Conservation (phyloP, 2,888 invertebrate genomes). For the Caenorhabditis zanzibari region DNA sequence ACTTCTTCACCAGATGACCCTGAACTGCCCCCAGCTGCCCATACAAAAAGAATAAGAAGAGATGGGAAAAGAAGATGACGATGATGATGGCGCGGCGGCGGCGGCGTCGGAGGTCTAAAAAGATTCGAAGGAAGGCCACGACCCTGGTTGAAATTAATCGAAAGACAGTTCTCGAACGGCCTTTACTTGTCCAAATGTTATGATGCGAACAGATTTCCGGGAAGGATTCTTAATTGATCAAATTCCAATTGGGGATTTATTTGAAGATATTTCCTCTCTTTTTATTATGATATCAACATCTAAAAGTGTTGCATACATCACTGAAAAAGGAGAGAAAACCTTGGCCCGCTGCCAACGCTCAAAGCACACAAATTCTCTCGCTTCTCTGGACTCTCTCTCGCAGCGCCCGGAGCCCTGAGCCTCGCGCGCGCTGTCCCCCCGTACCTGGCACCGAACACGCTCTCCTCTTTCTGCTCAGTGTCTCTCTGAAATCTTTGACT, state of each 20-base stretch:
- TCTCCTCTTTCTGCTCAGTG: conserved; percentile 20
- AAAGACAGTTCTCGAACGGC: conserved; percentile 29
- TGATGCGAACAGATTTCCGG: conserved; percentile 2
- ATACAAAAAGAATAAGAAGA: not conserved
- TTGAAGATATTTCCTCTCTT: too few species aligned
- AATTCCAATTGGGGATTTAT: not conserved
- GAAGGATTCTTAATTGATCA: not conserved
- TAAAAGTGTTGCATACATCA: not conserved
- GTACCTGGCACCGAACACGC: conserved; percentile 54
- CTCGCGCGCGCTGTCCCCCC: conserved; percentile 20
- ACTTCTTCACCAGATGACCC: conserved; percentile 52
- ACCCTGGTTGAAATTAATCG: conserved; percentile 9
- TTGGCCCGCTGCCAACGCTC: conserved; percentile 24
- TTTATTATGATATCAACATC: not conserved
- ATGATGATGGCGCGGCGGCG: conserved; percentile 16
- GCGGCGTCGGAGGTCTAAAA: conserved; percentile 35
- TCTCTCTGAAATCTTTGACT: conserved; percentile 4
- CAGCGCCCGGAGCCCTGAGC: conserved; percentile 43
- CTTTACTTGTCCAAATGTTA: conserved; percentile 19
- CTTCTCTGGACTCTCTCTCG: conserved; percentile 27
- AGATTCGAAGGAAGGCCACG: conserved; percentile 17
- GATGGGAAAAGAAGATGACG: not conserved
- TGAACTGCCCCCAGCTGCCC: conserved; percentile 46
- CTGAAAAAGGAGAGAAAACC: not conserved
- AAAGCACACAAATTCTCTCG: conserved; percentile 34